Percentiles rank a stretch among this genome's conserved stretches.
phyloP scores from a whole-genome alignment of 1,140 invertebrate genomes.

The Macrocentrus cingulum region DNA sequence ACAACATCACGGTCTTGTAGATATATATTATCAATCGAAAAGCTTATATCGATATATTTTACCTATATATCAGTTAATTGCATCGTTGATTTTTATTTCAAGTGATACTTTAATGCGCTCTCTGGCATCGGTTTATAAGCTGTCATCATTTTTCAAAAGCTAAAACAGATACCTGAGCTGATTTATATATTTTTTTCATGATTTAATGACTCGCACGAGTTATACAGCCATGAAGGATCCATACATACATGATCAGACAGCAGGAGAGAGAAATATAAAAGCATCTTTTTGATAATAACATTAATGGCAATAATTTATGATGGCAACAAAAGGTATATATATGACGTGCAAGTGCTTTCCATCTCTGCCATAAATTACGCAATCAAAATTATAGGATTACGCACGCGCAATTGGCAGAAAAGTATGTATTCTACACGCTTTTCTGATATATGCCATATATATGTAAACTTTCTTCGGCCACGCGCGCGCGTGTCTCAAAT shows the following conservation, averaged over 20 bases:
- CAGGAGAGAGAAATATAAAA: too few species aligned
- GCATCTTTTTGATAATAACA: too few species aligned
- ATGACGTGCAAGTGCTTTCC: conserved; percentile 20
- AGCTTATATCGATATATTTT: neutral
- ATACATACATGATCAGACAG: too few species aligned
- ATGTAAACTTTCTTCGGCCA: conserved; percentile 7
- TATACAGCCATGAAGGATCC: too few species aligned
- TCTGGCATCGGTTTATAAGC: too few species aligned
- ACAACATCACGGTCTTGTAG: neutral
- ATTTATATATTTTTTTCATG: neutral
- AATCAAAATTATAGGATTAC: conserved; percentile 28
- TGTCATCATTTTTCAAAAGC: neutral
- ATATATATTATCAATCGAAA: neutral
- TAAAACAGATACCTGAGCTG: neutral
- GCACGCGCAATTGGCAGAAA: conserved; percentile 23
- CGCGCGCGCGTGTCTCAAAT: conserved; percentile 22
- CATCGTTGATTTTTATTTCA: neutral
- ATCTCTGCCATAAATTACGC: conserved; percentile 21
- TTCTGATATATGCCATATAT: conserved; percentile 6
- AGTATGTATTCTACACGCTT: neutral
- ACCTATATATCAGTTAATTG: conserved; percentile 4
- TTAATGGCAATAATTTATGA: conserved; percentile 12
- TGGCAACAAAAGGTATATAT: conserved; percentile 18
- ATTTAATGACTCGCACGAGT: too few species aligned
- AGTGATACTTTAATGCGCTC: too few species aligned